These are phyloP conservation scores for Eristalinus sepulchralis DNA, from an alignment of 2,888 invertebrate species.

Conservation along the genomic window DNA sequence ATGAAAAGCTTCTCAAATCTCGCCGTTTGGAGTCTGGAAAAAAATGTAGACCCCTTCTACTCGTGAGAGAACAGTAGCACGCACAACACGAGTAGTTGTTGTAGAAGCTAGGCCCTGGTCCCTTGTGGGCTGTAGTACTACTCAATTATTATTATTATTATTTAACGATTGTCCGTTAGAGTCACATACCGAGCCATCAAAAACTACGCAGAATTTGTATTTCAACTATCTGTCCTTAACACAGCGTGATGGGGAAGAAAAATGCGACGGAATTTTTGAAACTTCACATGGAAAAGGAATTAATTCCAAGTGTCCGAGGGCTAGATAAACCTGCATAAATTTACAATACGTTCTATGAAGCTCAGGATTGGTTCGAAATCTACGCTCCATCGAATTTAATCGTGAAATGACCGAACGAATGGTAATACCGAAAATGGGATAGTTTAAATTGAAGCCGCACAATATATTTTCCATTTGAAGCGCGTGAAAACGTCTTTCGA, in stretches of 20 bases:
- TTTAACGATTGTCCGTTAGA: neutral
- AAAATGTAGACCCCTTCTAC: too few species aligned
- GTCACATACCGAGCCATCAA: slow-evolving; percentile 39
- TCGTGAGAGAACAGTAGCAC: too few species aligned
- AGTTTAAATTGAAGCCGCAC: too few species aligned
- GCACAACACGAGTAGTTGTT: too few species aligned
- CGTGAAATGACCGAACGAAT: slow-evolving; percentile 12
- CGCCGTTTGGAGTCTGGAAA: too few species aligned
- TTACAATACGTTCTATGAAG: slow-evolving; percentile 34
- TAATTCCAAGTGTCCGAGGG: slow-evolving; percentile 57
- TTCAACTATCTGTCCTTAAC: slow-evolving; percentile 49
- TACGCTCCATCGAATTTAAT: slow-evolving; percentile 39
- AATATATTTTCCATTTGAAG: slow-evolving; percentile 45
- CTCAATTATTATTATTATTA: too few species aligned
- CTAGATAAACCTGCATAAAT: slow-evolving; percentile 54
- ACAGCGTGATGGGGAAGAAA: slow-evolving; percentile 67
- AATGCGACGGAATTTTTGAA: slow-evolving; percentile 18
- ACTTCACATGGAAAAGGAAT: slow-evolving; percentile 24
- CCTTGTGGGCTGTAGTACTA: too few species aligned
- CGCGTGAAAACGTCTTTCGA: slow-evolving; percentile 27
- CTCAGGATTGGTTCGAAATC: slow-evolving; percentile 19
- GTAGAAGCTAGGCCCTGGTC: too few species aligned
- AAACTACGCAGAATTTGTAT: slow-evolving; percentile 65
- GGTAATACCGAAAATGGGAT: too few species aligned
- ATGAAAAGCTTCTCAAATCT: too few species aligned